Base-by-base conservation (phyloP, 2,888 invertebrate genomes). In the Hyles lineata region DNA sequence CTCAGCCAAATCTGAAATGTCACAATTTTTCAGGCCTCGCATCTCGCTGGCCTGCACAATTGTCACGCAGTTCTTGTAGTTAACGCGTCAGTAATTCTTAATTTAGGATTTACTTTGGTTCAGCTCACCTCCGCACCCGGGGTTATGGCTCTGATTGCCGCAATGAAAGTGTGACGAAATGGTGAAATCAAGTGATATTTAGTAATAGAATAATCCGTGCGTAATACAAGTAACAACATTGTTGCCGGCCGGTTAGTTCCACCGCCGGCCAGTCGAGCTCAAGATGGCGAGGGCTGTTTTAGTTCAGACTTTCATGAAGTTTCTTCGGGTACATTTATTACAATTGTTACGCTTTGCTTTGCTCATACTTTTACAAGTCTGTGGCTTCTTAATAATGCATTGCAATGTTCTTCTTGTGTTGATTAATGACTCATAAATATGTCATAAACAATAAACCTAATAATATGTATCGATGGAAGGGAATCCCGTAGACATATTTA, bases 111-210 rank as follows among this genome's bases (percentile, higher is more conserved):
- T 77, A 76, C 75, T 77, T 78, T 76, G 76, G 77, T 78, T 77
- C 77, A 76, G 72, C 70, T 77, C 76, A 78, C 75, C 77, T 78
- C 73, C 78, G 74, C 70, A 75, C 72, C 74, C 75, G 76, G 73
- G 76, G 72, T 78, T 72, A 74, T 73, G 52, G 71, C 74, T 74
- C 73, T 74, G 76, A 77, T 76, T 78, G 73, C 75, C 61, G 73
- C 78, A 74, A 85, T 82, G 89, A 90, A 92, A 91, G 89, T 92
- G 91, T 89, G 85, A 88, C 87, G 78, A 86, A 87, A 84, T 86
- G 74, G 88, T 88, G 88, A 89, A 90, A 89, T 82, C 83, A 74
- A 83, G 81, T 83, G 75, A 73, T 80, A 80, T 79, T 80, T 77
- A 79, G 75, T 78, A 77, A 78, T 80, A 75, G 77, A 77, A 80